Percentiles rank a stretch among this genome's conserved stretches.
Conservation (phyloP, 2,113 vertebrate species). For the Scolopax mira region DNA sequence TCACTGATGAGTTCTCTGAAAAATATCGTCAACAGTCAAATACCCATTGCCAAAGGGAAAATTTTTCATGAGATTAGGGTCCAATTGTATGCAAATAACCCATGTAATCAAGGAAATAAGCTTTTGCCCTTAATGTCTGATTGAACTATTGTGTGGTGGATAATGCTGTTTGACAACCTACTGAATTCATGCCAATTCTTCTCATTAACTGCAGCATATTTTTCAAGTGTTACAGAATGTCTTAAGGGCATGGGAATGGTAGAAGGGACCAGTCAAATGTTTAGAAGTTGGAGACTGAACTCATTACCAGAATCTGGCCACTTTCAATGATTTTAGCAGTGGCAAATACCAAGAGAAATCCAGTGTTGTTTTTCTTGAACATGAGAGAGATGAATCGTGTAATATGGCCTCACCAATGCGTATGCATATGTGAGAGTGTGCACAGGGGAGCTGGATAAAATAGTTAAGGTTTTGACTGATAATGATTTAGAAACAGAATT, state of each 20-base stretch:
- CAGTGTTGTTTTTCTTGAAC: not conserved
- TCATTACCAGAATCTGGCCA: not conserved
- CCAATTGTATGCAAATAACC: not conserved
- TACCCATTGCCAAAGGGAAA: not conserved
- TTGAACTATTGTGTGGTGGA: not conserved
- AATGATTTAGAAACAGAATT: not conserved
- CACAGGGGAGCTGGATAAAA: not conserved
- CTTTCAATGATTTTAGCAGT: not conserved
- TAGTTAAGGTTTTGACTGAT: not conserved
- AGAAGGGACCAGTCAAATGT: not conserved
- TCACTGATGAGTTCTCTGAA: not conserved
- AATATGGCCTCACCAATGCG: not conserved
- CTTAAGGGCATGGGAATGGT: not conserved
- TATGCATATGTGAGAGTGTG: rapidly evolving
- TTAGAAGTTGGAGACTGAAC: not conserved
- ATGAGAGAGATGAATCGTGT: not conserved
- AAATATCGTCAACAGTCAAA: not conserved
- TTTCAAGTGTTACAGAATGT: slow-evolving; percentile 18
- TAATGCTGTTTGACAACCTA: slow-evolving; percentile 56
- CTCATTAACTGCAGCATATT: slow-evolving; percentile 22
- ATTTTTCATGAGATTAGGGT: not conserved
- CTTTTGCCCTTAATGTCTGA: not conserved
- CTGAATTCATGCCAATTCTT: slow-evolving; percentile 37
- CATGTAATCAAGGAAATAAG: slow-evolving; percentile 23
- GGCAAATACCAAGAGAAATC: not conserved